These are phyloP conservation scores for Cuculus canorus DNA, from an alignment of 2,797 vertebrate species.

Conservation along the genomic window DNA sequence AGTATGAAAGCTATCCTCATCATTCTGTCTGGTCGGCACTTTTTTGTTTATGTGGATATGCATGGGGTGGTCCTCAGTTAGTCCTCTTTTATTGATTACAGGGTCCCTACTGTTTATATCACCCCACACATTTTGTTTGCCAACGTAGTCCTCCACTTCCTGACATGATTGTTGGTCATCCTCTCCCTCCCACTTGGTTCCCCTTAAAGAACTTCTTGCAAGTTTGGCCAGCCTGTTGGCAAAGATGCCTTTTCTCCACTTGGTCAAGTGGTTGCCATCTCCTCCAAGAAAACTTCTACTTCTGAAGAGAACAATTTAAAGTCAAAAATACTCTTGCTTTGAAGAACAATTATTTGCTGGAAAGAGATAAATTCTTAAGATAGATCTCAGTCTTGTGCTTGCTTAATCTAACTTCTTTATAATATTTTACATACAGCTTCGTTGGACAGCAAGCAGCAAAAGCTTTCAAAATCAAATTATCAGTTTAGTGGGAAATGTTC, in stretches of 20 bases:
- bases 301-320: neutral
- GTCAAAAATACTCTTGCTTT: neutral
- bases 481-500: slow-evolving; percentile 84
- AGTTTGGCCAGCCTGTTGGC: neutral
- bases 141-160: fast-evolving
- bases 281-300: neutral
- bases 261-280: neutral
- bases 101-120: neutral
- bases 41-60: neutral
- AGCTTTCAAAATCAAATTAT: slow-evolving; percentile 83
- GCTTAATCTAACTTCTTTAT: neutral
- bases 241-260: neutral
- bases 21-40: neutral
- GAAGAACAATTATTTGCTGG: neutral
- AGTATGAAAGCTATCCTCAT: neutral
- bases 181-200: neutral
- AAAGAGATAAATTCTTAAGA: neutral
- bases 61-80: neutral
- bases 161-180: neutral
- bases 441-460: slow-evolving; percentile 85
- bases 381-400: neutral
- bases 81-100: neutral
- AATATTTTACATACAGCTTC: slow-evolving; percentile 72
- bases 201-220: neutral
- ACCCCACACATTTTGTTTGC: neutral